phyloP scores from a whole-genome alignment of 2,797 vertebrate genomes.

The Paratrypauchen microcephalus region DNA sequence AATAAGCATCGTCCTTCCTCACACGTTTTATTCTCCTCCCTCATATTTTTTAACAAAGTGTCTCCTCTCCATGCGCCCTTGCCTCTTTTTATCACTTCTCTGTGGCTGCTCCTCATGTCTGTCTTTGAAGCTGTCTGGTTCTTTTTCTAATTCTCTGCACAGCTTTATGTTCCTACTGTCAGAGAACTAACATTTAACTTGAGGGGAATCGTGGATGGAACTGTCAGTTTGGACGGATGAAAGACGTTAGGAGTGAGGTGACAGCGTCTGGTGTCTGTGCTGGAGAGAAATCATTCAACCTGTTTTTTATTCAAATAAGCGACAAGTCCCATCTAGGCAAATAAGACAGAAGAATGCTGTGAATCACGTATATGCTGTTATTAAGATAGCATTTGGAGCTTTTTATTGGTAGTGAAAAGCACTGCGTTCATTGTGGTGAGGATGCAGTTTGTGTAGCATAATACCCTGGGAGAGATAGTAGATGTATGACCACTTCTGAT shows the following conservation, averaged over 20 bases:
- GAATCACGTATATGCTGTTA: neutral
- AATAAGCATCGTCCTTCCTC: neutral
- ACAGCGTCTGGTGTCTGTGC: conserved; percentile 34
- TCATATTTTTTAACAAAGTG: neutral
- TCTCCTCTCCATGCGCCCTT: conserved; percentile 1
- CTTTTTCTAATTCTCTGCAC: conserved; percentile 10
- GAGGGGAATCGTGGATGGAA: conserved; percentile 19
- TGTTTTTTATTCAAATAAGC: conserved; percentile 7
- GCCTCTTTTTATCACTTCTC: conserved; percentile 1
- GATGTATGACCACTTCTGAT: neutral
- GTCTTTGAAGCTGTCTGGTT: neutral
- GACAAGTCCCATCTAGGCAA: neutral
- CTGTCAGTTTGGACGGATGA: conserved; percentile 39
- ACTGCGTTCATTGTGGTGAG: neutral
- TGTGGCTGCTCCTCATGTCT: neutral
- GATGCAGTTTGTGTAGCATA: neutral
- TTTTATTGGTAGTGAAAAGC: neutral
- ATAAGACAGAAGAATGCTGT: neutral
- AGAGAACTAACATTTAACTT: conserved; percentile 35
- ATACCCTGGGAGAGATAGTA: neutral
- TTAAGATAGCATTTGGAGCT: neutral
- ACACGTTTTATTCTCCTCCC: neutral
- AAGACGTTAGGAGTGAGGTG: conserved; percentile 25
- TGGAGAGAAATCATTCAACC: conserved; percentile 19
- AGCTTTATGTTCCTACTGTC: conserved; percentile 35